Conservation (phyloP, 2,888 invertebrate species). For the Pomacea canaliculata region DNA sequence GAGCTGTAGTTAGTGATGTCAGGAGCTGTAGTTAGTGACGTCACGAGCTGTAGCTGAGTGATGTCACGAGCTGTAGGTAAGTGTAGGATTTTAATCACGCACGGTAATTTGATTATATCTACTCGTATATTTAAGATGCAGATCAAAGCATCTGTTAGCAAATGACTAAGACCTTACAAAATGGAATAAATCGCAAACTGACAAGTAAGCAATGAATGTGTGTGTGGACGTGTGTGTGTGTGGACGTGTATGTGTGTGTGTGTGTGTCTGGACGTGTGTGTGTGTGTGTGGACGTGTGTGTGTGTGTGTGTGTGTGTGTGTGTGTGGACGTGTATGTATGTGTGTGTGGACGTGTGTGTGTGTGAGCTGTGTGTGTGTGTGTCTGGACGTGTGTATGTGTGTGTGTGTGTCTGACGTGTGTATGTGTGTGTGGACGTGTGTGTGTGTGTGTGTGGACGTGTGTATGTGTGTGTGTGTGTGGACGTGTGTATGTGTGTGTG, state of each 20-base stretch:
- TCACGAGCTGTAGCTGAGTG: too few relatives aligned
- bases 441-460: neutral
- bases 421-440: constrained; percentile 6
- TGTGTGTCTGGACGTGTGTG: constrained; percentile 11
- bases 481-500: constrained; percentile 6
- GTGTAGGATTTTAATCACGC: too few relatives aligned
- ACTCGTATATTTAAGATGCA: too few relatives aligned
- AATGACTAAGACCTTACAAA: too few relatives aligned
- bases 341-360: constrained; percentile 7
- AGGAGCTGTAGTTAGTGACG: too few relatives aligned
- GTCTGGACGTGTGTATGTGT: too few relatives aligned
- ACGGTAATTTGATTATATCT: too few relatives aligned
- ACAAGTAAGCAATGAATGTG: neutral
- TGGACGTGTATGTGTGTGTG: constrained; percentile 1
- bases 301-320: too few relatives aligned
- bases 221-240: constrained; percentile 11
- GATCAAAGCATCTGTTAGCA: too few relatives aligned
- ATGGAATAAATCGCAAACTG: too few relatives aligned
- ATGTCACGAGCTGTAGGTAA: too few relatives aligned
- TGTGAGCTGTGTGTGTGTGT: neutral
- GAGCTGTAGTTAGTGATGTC: too few relatives aligned
- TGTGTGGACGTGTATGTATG: constrained; percentile 8
- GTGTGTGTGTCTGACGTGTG: constrained; percentile 9
- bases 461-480: constrained; percentile 9
- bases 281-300: neutral